Base-by-base conservation (phyloP, 2,888 invertebrate genomes). In the Drosophila ezoana region DNA sequence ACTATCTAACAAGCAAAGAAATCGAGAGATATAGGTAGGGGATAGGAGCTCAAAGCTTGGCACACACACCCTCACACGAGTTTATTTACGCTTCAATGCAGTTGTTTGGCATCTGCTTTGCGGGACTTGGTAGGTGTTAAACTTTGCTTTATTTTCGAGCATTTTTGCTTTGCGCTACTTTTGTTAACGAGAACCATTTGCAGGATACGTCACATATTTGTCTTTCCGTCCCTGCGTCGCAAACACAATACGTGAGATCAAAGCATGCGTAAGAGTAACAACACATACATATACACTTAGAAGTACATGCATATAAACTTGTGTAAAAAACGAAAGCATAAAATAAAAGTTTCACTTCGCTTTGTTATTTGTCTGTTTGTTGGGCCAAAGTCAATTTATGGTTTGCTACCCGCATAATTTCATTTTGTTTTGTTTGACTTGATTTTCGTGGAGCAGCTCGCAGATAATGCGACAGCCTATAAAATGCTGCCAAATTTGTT, bases 301-400 rank as follows among this genome's bases (percentile, higher is more conserved):
- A 41, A 47, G 41, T 51, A 11, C 10, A 45, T 37, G 16, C 3
- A 32, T n/a, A 37, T n/a, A 18, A 38, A 45, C 13, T 28, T 10
- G 18, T 18, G 10, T 37, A 37, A 37, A 33, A 63, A 47, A 65
- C 4, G 14, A 37, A 53, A 47, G 23, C 52, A 64, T 41, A 47
- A 56, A 63, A 48, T 14, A 68, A 84, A 84, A 59, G 69, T 78
- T 73, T 71, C 20, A 28, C 38, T 57, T 57, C 33, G 33, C n/a
- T 49, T 72, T 65, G 45, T 64, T 66, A 47, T 56, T 68, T 72
- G 48, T 63, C 61, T 58, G 53, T 72, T 69, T 63, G 61, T 52
- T 62, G 47, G 43, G 44, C 59, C 56, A 65, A 83, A 87, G 76
- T 81, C 69, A 87, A 81, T 84, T 84, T 87, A 81, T 81, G 87